Base-by-base conservation (phyloP, 2,113 vertebrate species). In the Tangachromis dhanisi region DNA sequence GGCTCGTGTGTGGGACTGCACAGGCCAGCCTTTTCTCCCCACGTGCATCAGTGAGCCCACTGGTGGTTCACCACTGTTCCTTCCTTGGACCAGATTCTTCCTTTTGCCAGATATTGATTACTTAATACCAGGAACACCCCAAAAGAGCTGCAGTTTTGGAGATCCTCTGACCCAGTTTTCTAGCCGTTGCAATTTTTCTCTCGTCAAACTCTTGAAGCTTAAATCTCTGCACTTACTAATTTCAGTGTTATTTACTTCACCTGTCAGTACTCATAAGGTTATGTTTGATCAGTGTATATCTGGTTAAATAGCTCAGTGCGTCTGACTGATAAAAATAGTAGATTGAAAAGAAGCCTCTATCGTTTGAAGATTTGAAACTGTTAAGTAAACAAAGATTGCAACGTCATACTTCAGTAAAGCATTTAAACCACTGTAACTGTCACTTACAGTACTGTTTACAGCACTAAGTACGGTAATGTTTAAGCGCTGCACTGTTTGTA, bases 11-110 rank as follows among this genome's bases (percentile, higher is more conserved):
- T 61, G 3, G 59, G 59, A 33, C 16, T 19, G 59, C 16, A 10
- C 5, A 10, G 59, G 59, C 16, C 16, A 61, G 59, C 29, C 16
- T 63, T 33, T 63, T 10, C 16, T 63, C 29, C 29, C 29, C 29
- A 33, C 16, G 1, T 63, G 29, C 29, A 33, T 33, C 29, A 33
- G 16, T 33, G 1, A 33, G 2, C 29, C 57, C 29, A 61, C 0
- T 61, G 29, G 26, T 61, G 29, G 29, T 33, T 33, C 16, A 1
- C 16, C 29, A 19, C 16, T 63, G 29, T 35, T 63, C 16, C 9
- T 1, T 63, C 29, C 59, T 33, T 4, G 29, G 59, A 63, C 29
- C 59, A 19, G 16, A 1, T 31, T 59, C 55, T 59, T 59, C 14
- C 26, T 63, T 63, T 33, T 63, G 59, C 16, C 59, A 63, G 29